Evolutionary conservation across 1,140 invertebrate species (phyloP).

Genomic region (Musca domestica): DNA sequence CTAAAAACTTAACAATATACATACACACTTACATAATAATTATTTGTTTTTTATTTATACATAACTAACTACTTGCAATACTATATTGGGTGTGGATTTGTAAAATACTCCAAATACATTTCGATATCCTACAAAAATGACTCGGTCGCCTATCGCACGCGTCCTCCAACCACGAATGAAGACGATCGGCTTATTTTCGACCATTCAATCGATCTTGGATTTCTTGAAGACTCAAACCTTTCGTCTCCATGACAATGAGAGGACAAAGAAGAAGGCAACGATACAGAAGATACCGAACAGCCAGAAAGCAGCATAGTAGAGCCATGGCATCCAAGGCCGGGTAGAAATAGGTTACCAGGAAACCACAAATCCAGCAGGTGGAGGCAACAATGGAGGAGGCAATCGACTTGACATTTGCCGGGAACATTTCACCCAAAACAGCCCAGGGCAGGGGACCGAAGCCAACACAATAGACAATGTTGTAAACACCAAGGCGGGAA

Average conservation of each 20-base stretch:
- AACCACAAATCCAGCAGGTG: conserved; percentile 76
- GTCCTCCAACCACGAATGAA: too few relatives aligned
- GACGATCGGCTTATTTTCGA: conserved; percentile 24
- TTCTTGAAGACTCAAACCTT: conserved; percentile 73
- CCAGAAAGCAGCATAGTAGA: conserved; percentile 72
- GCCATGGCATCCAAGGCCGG: conserved; percentile 62
- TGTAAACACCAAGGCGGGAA: conserved; percentile 65
- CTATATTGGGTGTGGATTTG: too few relatives aligned
- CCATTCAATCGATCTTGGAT: conserved; percentile 70
- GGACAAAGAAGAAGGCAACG: conserved; percentile 62
- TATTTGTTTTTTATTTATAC: too few relatives aligned
- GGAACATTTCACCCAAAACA: conserved; percentile 80
- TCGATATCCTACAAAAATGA: conserved; percentile 10
- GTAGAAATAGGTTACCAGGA: conserved; percentile 78
- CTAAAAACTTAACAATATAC: too few relatives aligned
- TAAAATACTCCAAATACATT: neutral
- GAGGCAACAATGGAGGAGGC: conserved; percentile 74
- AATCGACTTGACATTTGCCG: conserved; percentile 70
- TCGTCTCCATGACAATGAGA: conserved; percentile 78
- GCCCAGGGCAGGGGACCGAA: conserved; percentile 84
- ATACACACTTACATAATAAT: too few relatives aligned
- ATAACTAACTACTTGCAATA: too few relatives aligned
- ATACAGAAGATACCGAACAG: conserved; percentile 73
- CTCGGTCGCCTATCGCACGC: neutral
- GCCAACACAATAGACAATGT: conserved; percentile 64